Evolutionary conservation across 1,140 invertebrate species (phyloP).

Genomic region (Heliconius hermathena): DNA sequence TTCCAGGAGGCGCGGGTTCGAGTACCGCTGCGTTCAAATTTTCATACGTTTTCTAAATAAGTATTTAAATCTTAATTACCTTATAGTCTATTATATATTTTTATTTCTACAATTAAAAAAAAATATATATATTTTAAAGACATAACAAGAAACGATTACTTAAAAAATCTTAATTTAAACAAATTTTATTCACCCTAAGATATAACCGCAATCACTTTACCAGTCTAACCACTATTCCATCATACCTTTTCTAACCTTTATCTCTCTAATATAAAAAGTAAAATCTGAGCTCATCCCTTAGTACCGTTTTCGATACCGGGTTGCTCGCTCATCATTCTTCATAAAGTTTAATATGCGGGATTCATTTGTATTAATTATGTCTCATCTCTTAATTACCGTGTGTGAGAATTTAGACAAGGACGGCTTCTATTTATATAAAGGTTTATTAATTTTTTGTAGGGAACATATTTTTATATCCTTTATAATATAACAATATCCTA

Average conservation of each 20-base stretch:
- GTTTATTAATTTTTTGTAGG: constrained; percentile 34
- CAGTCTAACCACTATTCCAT: constrained; percentile 10
- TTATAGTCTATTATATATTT: too few relatives aligned
- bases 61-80: too few relatives aligned
- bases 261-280: constrained; percentile 54
- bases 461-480: background rate
- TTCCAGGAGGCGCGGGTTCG: too few relatives aligned
- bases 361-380: constrained; percentile 63
- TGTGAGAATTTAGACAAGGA: constrained; percentile 60
- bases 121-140: too few relatives aligned
- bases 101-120: too few relatives aligned
- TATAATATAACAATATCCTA: too few relatives aligned
- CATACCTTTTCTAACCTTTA: constrained; percentile 18
- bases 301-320: constrained; percentile 38
- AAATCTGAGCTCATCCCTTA: constrained; percentile 36
- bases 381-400: constrained; percentile 48
- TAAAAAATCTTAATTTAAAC: too few relatives aligned
- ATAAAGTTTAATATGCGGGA: constrained; percentile 62
- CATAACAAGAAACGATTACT: background rate
- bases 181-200: background rate
- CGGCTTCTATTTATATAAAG: constrained; percentile 73
- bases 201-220: constrained; percentile 21
- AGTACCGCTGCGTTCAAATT: too few relatives aligned
- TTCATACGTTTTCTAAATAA: too few relatives aligned
- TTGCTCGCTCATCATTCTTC: constrained; percentile 55